Conservation (phyloP, 2,797 vertebrate species). For the Carcharodon carcharias region DNA sequence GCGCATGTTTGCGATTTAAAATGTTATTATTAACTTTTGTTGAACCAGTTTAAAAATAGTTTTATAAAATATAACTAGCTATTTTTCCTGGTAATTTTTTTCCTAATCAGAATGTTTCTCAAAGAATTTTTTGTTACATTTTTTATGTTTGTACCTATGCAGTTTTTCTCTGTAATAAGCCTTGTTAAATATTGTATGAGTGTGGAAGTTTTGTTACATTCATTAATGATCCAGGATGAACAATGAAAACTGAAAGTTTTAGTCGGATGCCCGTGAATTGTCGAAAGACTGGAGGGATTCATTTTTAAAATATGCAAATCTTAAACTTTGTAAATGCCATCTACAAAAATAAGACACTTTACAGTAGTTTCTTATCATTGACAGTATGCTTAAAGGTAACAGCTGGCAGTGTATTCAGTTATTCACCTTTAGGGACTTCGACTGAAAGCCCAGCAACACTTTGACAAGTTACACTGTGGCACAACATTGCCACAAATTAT, state of each 20-base stretch:
- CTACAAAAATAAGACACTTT: not conserved
- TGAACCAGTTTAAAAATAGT: not conserved
- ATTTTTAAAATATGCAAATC: not conserved
- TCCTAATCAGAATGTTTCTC: not conserved
- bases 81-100: not conserved
- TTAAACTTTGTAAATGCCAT: constrained; percentile 16
- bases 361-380: not conserved
- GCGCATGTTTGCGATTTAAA: not conserved
- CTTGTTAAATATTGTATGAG: not conserved
- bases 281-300: not conserved
- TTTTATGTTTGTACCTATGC: not conserved
- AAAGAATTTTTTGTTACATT: not conserved
- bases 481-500: constrained; percentile 14
- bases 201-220: not conserved
- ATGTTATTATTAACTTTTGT: not conserved
- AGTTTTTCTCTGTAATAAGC: not conserved
- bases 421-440: constrained; percentile 31
- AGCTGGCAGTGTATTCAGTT: not conserved
- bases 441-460: not conserved
- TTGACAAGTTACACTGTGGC: constrained; percentile 22
- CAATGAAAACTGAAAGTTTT: not conserved
- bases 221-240: not conserved
- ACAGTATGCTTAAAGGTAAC: not conserved
- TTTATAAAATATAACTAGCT: not conserved
- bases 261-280: not conserved